A percentile compares a stretch with the other conserved stretches of the same genome.
These are phyloP conservation scores for Cranoglanis bouderius DNA, from an alignment of 2,113 vertebrate species.

Conservation along the genomic window DNA sequence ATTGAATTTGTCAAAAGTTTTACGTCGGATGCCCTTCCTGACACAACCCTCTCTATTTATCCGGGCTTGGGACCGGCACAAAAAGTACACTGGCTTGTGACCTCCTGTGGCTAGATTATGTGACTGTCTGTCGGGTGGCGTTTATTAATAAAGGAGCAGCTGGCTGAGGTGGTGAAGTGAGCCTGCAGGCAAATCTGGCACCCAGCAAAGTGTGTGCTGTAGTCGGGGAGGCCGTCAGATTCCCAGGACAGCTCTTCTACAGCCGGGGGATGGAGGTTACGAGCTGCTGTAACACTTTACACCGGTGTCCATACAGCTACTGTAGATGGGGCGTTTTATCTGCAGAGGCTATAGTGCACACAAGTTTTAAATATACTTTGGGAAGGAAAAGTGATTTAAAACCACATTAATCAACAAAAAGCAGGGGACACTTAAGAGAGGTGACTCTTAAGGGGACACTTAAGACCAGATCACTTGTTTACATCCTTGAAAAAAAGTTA, in stretches of 20 bases:
- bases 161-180: constrained; percentile 84
- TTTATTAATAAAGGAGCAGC: constrained; percentile 73
- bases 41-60: no score
- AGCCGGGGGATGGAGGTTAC: constrained; percentile 50
- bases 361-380: background rate
- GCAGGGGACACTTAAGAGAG: background rate
- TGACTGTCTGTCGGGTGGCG: constrained; percentile 81
- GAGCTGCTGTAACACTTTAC: constrained; percentile 53
- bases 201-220: constrained; percentile 56
- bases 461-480: background rate
- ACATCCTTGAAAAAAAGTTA: background rate
- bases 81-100: no score
- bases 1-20: no score
- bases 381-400: background rate
- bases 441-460: no score
- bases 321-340: background rate
- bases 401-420: background rate
- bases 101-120: no score
- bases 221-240: constrained; percentile 49
- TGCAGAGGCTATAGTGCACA: background rate
- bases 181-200: constrained; percentile 84
- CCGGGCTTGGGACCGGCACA: no score
- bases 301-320: constrained; percentile 48
- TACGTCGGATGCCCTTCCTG: no score
- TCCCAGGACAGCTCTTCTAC: constrained; percentile 59